phyloP scores from a whole-genome alignment of 2,888 invertebrate species.

The Drosophila picticornis region DNA sequence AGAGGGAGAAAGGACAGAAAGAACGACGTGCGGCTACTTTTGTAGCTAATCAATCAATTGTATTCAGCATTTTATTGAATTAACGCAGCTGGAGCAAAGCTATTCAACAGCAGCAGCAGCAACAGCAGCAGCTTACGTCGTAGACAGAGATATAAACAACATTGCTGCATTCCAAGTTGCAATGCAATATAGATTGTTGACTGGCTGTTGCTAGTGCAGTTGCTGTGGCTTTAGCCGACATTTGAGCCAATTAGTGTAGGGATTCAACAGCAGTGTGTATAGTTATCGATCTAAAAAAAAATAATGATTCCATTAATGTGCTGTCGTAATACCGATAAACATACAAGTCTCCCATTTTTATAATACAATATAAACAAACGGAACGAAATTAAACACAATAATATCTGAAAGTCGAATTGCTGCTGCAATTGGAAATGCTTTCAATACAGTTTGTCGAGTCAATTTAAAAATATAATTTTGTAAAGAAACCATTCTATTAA shows the following conservation, averaged over 20 bases:
- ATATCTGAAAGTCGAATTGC: background rate
- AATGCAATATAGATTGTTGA: constrained; percentile 5
- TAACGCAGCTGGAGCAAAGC: constrained; percentile 38
- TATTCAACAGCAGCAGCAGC: background rate
- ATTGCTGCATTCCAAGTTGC: background rate
- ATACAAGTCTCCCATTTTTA: background rate
- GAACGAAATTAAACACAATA: background rate
- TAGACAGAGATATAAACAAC: constrained; percentile 1
- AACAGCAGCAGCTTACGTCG: constrained; percentile 5
- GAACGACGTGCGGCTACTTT: constrained; percentile 22
- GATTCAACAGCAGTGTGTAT: constrained; percentile 19
- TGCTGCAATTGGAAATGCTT: background rate
- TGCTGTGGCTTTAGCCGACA: constrained; percentile 43
- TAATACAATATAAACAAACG: background rate
- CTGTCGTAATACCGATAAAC: background rate
- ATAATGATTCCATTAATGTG: constrained; percentile 1
- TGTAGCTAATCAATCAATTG: constrained; percentile 72
- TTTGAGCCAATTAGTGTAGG: constrained; percentile 58
- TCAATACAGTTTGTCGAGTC: background rate
- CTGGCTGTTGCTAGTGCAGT: background rate
- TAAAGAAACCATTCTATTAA: background rate
- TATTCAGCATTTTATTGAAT: constrained; percentile 62
- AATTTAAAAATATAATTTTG: background rate
- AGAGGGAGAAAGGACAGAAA: background rate
- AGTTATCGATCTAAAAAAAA: background rate